These are phyloP conservation scores for Acestrorhynchus altus DNA, from an alignment of 2,797 vertebrate genomes.

Conservation along the genomic window DNA sequence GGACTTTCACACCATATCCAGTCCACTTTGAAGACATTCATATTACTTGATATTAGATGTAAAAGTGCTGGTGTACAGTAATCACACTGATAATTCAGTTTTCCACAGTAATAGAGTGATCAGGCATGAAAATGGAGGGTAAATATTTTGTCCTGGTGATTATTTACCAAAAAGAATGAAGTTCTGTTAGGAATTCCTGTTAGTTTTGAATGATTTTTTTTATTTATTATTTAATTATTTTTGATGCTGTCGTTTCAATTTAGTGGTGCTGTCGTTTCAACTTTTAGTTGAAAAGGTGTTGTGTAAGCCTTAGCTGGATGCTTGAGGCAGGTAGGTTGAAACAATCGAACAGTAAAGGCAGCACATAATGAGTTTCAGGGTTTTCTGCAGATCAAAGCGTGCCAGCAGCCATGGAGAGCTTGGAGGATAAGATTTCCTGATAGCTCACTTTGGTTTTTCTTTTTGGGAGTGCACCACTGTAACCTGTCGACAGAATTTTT, in stretches of 20 bases:
- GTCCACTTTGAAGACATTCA: neutral
- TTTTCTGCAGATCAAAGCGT: slow-evolving; percentile 25
- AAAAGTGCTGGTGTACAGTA: too few species aligned
- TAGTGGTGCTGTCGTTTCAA: too few species aligned
- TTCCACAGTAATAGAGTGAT: neutral
- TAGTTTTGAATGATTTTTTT: neutral
- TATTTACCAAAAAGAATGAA: neutral
- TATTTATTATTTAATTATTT: neutral
- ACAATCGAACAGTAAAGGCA: neutral
- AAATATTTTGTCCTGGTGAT: neutral
- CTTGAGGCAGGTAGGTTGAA: slow-evolving; percentile 6
- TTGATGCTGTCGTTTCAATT: slow-evolving; percentile 4
- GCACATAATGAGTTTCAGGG: slow-evolving; percentile 23
- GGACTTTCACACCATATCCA: neutral
- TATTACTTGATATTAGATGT: neutral
- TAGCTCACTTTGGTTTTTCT: neutral
- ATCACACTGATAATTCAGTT: neutral
- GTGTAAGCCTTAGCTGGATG: slow-evolving; percentile 15
- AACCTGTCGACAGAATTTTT: neutral
- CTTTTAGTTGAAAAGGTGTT: slow-evolving; percentile 10
- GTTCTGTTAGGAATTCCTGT: neutral
- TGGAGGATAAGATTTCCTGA: slow-evolving; percentile 11
- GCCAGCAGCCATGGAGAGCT: neutral
- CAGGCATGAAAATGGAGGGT: neutral
- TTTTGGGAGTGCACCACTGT: neutral